Percentiles rank a stretch among this genome's conserved stretches.
Evolutionary conservation across 1,140 invertebrate genomes (phyloP).

Genomic region (Macrocentrus cingulum): DNA sequence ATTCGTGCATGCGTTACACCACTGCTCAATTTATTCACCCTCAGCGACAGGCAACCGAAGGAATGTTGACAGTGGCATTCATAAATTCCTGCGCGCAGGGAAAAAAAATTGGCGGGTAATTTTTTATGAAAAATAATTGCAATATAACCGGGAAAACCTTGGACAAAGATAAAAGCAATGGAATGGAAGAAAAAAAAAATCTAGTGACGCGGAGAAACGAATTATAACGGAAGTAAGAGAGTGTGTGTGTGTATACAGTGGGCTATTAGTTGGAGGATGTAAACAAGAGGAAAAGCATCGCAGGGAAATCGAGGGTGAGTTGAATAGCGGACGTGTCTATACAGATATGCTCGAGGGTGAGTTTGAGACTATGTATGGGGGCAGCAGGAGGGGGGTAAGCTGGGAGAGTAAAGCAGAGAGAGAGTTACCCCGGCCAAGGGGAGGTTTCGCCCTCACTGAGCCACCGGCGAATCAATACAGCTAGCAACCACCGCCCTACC

Average conservation of each 20-base stretch:
- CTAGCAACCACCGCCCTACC: conserved; percentile 49
- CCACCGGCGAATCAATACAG: conserved; percentile 54
- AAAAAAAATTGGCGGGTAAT: background rate
- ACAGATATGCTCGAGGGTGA: conserved; percentile 4
- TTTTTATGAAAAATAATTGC: background rate
- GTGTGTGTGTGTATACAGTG: conserved; percentile 28
- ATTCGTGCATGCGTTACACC: conserved; percentile 19
- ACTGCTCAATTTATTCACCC: conserved; percentile 25
- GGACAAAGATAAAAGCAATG: background rate
- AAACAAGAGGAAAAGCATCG: conserved; percentile 32
- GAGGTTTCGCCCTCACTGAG: conserved; percentile 36
- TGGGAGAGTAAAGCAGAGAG: background rate
- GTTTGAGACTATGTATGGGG: conserved; percentile 3
- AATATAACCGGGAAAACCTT: background rate
- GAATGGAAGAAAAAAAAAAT: background rate
- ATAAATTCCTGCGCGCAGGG: conserved; percentile 12
- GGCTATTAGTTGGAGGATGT: conserved; percentile 39
- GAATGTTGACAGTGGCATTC: conserved; percentile 12
- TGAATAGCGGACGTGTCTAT: conserved; percentile 10
- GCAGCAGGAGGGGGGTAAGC: conserved; percentile 6
- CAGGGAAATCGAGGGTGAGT: conserved; percentile 10
- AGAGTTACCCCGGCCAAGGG: conserved; percentile 42
- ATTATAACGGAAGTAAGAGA: conserved; percentile 25
- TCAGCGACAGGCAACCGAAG: background rate
- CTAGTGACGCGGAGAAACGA: conserved; percentile 22